phyloP scores from a whole-genome alignment of 2,113 vertebrate species.

The Bubalus kerabau region DNA sequence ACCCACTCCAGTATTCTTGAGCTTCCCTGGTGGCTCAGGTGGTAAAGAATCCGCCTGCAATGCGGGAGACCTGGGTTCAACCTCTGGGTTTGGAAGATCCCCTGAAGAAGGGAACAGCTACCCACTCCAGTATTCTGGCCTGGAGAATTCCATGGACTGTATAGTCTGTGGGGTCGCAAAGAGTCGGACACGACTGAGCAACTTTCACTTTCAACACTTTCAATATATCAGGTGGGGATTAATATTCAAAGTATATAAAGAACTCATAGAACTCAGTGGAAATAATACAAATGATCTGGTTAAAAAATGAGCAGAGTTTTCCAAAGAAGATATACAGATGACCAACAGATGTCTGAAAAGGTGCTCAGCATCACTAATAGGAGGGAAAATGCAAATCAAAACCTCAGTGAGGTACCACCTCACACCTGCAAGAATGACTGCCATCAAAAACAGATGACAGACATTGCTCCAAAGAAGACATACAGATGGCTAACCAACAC shows the following conservation, averaged over 20 bases:
- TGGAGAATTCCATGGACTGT: background rate
- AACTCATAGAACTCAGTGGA: background rate
- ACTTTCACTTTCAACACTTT: background rate
- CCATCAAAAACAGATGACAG: background rate
- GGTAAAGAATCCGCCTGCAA: background rate
- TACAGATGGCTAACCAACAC: background rate
- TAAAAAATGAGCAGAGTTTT: background rate
- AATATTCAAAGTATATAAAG: background rate
- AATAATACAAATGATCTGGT: background rate
- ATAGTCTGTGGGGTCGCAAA: background rate
- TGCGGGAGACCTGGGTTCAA: background rate
- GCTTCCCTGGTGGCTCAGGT: background rate
- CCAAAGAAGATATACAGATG: background rate
- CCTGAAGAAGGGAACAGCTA: background rate
- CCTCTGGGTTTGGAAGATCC: background rate
- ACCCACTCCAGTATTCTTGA: background rate
- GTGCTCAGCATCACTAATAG: background rate
- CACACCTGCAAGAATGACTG: background rate
- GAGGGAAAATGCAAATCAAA: background rate
- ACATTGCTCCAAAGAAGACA: background rate
- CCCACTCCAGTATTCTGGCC: background rate
- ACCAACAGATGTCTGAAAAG: background rate
- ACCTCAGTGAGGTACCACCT: background rate
- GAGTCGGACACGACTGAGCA: background rate
- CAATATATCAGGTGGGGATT: background rate